These are phyloP conservation scores for Blastomussa wellsi DNA, from an alignment of 92 coral and sea anemone genomes.

Conservation along the genomic window DNA sequence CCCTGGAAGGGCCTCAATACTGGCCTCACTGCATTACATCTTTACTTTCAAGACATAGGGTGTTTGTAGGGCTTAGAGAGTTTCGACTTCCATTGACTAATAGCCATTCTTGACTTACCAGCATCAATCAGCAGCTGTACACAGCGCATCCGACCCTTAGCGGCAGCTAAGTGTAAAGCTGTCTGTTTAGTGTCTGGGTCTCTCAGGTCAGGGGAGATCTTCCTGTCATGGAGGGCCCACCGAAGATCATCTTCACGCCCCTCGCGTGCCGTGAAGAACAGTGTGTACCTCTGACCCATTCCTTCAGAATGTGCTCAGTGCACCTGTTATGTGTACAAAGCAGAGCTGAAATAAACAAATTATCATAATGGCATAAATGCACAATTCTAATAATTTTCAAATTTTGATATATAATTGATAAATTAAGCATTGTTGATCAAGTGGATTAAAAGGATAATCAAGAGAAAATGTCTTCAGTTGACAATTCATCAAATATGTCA, in stretches of 20 bases:
- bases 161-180: slow-evolving; percentile 91
- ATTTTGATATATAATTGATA: too few species aligned
- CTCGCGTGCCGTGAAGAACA: slow-evolving; percentile 91
- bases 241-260: slow-evolving; percentile 91
- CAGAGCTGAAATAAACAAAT: background rate
- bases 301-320: background rate
- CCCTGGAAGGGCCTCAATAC: too few species aligned
- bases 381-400: too few species aligned
- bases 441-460: background rate
- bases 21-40: too few species aligned
- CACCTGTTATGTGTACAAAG: background rate
- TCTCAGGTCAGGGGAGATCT: slow-evolving; percentile 89
- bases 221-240: slow-evolving; percentile 91
- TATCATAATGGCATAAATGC: too few species aligned
- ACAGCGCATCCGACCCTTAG: slow-evolving; percentile 89
- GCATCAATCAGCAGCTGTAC: slow-evolving; percentile 83
- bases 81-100: background rate
- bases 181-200: slow-evolving; percentile 89
- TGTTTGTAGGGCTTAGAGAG: too few species aligned
- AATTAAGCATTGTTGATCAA: background rate
- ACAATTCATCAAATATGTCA: too few species aligned
- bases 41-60: too few species aligned
- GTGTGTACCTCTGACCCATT: slow-evolving; percentile 96
- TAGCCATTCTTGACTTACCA: slow-evolving; percentile 53
- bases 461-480: too few species aligned